Conservation (phyloP, 2,113 vertebrate genomes). For the Pristiophorus japonicus region DNA sequence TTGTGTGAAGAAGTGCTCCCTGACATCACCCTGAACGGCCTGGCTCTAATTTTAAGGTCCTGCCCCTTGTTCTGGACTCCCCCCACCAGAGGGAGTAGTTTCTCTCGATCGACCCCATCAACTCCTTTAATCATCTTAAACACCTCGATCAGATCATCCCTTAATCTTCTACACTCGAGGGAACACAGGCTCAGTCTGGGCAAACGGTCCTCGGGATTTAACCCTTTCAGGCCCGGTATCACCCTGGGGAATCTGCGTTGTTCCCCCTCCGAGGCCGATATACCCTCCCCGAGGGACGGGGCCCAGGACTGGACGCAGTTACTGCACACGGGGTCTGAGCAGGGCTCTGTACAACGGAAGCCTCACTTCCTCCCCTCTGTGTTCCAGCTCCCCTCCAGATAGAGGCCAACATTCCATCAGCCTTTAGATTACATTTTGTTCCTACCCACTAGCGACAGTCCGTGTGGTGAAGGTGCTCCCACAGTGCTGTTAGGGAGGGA, state of each 20-base stretch:
- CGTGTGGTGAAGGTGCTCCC: background rate
- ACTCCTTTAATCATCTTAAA: background rate
- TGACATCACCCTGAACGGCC: background rate
- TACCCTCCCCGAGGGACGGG: background rate
- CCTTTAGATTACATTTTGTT: background rate
- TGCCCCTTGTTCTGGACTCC: background rate
- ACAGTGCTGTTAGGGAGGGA: background rate
- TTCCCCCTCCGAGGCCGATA: background rate
- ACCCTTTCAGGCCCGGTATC: background rate
- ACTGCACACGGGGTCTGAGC: background rate
- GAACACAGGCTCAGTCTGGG: no score
- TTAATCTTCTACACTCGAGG: background rate
- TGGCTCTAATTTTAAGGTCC: background rate
- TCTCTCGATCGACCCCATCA: background rate
- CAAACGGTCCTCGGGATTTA: background rate
- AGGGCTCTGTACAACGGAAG: background rate
- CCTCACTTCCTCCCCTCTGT: background rate
- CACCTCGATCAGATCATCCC: background rate
- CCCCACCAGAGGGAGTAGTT: background rate
- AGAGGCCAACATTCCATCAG: background rate
- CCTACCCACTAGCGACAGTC: background rate
- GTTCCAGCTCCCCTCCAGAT: background rate
- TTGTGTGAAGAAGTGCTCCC: background rate
- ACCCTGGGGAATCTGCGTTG: background rate
- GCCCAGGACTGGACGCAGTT: background rate